Base-by-base conservation (phyloP, 2,888 invertebrate genomes). In the Morpho achilles region DNA sequence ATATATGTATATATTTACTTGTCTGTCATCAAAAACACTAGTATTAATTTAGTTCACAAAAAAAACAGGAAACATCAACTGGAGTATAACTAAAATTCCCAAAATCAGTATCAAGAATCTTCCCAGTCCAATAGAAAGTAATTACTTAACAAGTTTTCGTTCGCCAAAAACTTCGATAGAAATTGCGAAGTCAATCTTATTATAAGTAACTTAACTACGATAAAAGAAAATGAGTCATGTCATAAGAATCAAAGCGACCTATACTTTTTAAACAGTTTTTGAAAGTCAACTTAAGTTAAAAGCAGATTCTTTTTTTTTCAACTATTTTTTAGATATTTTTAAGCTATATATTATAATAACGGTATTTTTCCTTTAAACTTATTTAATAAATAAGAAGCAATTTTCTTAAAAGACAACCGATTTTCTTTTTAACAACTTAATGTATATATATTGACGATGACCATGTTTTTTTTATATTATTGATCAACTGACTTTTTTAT, bases 91-190 rank as follows among this genome's bases (percentile, higher is more conserved):
- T 44, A n/a, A 52, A 43, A 52, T 45, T 52, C 42, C 45, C 53
- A 50, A 53, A 59, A 50, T 50, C 40, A 46, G 40, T 45, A 53
- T 50, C 56, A 57, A 61, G 58, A 50, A 58, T 72, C 73, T 72
- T 73, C 70, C 71, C 73, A 74, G 74, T 76, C 77, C 74, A 80
- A 79, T 71, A 74, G 71, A 69, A 73, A 75, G 77, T 79, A 82
- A 84, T 82, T 79, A 80, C 76, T 74, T 72, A 69, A 68, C 66
- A 63, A 68, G 66, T 73, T 69, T 64, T 66, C 59, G 72, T 69
- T 67, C 62, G 66, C 62, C 56, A 62, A 63, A 73, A 81, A 83
- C 72, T 82, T 83, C 78, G 54, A 57, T 61, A 63, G 63, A 22
- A 62, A 53, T 56, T 60, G 56, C 58, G 63, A 62, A 60, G 61